Conservation (phyloP, 2,888 invertebrate species). For the Cremastinae sp. region DNA sequence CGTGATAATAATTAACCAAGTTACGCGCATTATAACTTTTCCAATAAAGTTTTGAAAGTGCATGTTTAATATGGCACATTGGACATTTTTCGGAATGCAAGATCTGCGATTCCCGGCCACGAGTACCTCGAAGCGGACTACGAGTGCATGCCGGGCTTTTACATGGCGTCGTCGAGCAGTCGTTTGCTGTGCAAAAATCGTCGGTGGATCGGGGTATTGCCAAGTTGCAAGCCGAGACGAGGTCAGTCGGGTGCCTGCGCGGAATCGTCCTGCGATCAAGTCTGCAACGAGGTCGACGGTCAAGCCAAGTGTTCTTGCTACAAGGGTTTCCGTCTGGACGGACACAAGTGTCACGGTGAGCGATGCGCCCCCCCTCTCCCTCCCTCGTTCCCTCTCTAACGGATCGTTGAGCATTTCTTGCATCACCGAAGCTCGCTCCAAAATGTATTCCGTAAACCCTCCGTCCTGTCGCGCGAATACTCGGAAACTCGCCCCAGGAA, state of each 20-base stretch:
- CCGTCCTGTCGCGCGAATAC: too few species aligned
- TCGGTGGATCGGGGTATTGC: constrained; percentile 75
- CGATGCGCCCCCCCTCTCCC: constrained; percentile 20
- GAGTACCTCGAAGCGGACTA: constrained; percentile 79
- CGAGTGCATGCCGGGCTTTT: constrained; percentile 75
- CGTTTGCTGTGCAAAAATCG: constrained; percentile 75
- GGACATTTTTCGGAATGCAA: too few species aligned
- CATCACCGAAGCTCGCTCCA: too few species aligned
- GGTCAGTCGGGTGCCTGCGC: constrained; percentile 67
- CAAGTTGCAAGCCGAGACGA: constrained; percentile 73
- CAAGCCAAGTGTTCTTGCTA: constrained; percentile 75
- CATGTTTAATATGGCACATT: too few species aligned
- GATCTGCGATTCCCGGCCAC: constrained; percentile 76
- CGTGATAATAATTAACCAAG: too few species aligned
- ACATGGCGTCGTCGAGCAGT: constrained; percentile 68
- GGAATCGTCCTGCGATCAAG: constrained; percentile 75
- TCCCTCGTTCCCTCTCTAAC: constrained; percentile 17
- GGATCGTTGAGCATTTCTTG: too few species aligned
- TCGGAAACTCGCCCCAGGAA: too few species aligned
- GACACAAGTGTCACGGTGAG: constrained; percentile 74
- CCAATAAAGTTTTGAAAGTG: too few species aligned
- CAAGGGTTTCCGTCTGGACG: constrained; percentile 74
- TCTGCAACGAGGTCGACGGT: constrained; percentile 75
- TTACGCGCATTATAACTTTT: too few species aligned
- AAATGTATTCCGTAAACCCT: too few species aligned